Evolutionary conservation across 2,797 vertebrate genomes (phyloP).

Genomic region (Orientallactaga sibirica): DNA sequence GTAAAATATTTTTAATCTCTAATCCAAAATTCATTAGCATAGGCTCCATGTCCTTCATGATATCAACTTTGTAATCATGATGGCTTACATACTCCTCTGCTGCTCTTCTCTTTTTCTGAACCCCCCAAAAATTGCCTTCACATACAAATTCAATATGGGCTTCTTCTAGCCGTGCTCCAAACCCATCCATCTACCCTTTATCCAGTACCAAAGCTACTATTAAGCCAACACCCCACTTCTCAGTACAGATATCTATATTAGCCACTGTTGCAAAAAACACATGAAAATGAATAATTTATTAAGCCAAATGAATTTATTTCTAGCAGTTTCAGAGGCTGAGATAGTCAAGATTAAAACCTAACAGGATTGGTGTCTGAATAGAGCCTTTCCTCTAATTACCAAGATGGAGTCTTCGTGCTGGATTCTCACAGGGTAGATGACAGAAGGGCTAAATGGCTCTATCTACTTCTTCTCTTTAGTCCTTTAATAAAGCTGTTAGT

Average conservation of each 20-base stretch:
- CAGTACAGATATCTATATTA: neutral
- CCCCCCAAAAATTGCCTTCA: neutral
- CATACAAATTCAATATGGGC: too few species aligned
- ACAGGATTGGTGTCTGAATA: neutral
- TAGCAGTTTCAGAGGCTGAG: neutral
- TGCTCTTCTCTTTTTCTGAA: neutral
- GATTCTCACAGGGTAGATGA: neutral
- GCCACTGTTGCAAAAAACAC: neutral
- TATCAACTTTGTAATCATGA: neutral
- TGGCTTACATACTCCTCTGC: neutral
- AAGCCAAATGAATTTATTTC: neutral
- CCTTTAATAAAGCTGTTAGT: neutral
- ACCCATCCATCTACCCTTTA: neutral
- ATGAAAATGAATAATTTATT: neutral
- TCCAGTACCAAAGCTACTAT: neutral
- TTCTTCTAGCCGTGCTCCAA: neutral
- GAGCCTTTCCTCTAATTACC: neutral
- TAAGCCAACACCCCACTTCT: neutral
- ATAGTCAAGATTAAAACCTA: neutral
- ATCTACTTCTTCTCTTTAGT: neutral
- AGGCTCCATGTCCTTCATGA: neutral
- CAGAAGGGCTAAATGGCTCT: too few species aligned
- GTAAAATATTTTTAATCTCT: neutral
- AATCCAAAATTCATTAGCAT: neutral
- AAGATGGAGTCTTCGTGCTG: neutral